Base-by-base conservation (phyloP, 2,888 invertebrate genomes). In the Caenorhabditis japonica region DNA sequence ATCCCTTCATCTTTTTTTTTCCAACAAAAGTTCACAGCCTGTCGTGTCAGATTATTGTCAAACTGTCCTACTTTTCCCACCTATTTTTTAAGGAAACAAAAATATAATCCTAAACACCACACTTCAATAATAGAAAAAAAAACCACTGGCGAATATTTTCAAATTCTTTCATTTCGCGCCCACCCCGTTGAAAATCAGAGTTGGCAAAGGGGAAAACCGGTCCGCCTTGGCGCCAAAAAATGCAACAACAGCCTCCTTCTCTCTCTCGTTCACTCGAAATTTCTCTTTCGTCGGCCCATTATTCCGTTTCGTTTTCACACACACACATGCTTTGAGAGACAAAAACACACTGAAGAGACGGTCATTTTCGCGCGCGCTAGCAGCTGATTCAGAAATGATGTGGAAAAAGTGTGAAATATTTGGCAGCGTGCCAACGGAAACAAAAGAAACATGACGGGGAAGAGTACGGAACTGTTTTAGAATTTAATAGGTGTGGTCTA, bases 291-390 rank as follows among this genome's bases (percentile, higher is more conserved):
- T 55, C 47, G 55, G 36, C 64, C 56, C 64, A 64, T 64, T 64
- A 64, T 64, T 64, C 56, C 64, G 64, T 56, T 64, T 64, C 64
- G 64, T 56, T 64, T 64, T 64, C 64, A 64, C 64, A 64, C 64
- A 64, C 64, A 64, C 56, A 56, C 56, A 53, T 53, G 43, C 25
- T 5, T 30, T 30, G 10, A 34, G 43, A 52, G 52, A 52, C 61
- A 56, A 64, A 64, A 64, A 64, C 64, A 64, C 17, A 41, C 44
- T 44, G 49, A 47, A 44, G 56, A 64, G 56, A 64, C 39, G 64
- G 64, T 64, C 64, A 64, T 47, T 64, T 64, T 64, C 64, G 64
- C 56, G 64, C 55, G 43, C 41, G 13, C 47, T 33, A 27, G 53
- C 64, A 64, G 64, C 64, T 64, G 64, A 64, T 64, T 47, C 44